Conservation (phyloP, 2,797 vertebrate genomes). For the Pogoniulus pusillus region DNA sequence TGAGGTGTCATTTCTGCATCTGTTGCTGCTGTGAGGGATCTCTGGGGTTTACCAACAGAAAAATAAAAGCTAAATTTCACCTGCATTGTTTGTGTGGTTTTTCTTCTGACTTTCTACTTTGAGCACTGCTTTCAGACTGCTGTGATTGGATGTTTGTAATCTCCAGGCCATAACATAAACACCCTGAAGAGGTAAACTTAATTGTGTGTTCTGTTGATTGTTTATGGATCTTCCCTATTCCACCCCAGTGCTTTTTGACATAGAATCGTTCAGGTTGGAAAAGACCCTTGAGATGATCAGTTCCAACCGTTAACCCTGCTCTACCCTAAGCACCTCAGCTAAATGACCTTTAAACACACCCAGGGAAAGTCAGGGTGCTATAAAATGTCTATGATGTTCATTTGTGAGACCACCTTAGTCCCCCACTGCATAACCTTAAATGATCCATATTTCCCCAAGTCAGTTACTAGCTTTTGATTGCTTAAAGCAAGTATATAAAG, state of each 20-base stretch:
- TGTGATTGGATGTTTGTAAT: not conserved
- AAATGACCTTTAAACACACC: no score
- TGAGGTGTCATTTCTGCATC: not conserved
- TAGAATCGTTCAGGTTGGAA: no score
- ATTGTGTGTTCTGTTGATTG: not conserved
- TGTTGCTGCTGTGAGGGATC: slow-evolving; percentile 49
- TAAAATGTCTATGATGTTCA: not conserved
- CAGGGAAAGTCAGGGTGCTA: not conserved
- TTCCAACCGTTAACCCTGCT: no score
- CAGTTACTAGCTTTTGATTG: not conserved
- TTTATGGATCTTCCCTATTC: not conserved
- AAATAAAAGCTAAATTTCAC: slow-evolving; percentile 60
- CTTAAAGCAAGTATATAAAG: not conserved
- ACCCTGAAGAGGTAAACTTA: not conserved
- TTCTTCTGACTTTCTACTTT: not conserved
- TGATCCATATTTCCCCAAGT: not conserved
- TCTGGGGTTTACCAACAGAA: slow-evolving; percentile 32
- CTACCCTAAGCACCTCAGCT: no score
- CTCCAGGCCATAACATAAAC: not conserved
- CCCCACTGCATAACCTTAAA: not conserved
- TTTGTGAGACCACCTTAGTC: not conserved
- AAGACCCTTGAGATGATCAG: no score
- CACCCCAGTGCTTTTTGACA: not conserved
- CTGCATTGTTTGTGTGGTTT: not conserved
- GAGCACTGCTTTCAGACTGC: not conserved